A percentile compares a stretch with the other conserved stretches of the same genome.
phyloP scores from a whole-genome alignment of 2,113 vertebrate species.

The Papio anubis region DNA sequence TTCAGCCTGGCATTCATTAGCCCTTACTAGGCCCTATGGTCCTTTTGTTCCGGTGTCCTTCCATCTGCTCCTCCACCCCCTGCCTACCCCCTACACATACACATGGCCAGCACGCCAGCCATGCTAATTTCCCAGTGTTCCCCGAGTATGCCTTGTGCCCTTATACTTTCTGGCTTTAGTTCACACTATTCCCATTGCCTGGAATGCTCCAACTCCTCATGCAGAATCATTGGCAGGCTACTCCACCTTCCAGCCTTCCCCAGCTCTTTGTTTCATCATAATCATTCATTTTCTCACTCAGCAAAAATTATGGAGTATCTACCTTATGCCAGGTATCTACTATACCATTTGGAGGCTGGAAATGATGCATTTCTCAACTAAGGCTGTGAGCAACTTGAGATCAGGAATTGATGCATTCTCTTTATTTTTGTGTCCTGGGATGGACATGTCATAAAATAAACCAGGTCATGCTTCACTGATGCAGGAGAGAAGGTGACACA shows the following conservation, averaged over 20 bases:
- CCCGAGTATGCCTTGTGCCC: accelerated
- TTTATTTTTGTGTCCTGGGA: neutral
- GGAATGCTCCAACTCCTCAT: neutral
- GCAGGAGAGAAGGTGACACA: neutral
- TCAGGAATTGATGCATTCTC: too few species aligned
- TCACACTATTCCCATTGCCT: neutral
- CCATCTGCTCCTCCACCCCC: neutral
- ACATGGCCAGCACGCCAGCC: neutral
- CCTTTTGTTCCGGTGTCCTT: neutral
- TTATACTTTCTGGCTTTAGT: neutral
- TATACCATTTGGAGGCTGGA: neutral
- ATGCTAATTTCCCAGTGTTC: neutral
- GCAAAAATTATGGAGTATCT: neutral
- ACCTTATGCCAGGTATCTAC: neutral
- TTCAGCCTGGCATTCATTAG: neutral
- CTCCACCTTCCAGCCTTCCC: neutral
- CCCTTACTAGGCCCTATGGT: neutral
- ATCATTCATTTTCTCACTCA: neutral
- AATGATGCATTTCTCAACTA: neutral
- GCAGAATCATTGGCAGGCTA: accelerated
- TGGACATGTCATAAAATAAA: neutral
- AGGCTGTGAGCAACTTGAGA: neutral
- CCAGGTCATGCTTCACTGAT: neutral
- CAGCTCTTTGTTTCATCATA: neutral
- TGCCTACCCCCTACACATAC: too few species aligned